A percentile compares a stretch with the other conserved stretches of the same genome.
Conservation (phyloP, 2,888 invertebrate genomes). For the Campoplex nolae region DNA sequence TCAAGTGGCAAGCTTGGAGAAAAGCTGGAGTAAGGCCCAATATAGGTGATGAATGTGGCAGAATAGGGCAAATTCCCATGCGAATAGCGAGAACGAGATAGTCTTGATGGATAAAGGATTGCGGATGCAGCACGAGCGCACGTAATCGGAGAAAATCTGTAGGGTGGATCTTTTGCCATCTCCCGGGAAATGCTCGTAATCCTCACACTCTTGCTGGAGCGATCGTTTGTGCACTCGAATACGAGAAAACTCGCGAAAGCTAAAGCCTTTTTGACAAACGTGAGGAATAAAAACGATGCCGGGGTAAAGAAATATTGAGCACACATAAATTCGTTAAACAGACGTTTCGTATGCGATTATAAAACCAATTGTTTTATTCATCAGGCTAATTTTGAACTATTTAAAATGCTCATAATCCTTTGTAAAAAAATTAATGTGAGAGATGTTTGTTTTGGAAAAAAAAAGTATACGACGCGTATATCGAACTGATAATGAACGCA, state of each 20-base stretch:
- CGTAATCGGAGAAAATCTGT: slow-evolving; percentile 37
- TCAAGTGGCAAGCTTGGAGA: background rate
- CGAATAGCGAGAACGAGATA: slow-evolving; percentile 28
- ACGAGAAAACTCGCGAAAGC: slow-evolving; percentile 69
- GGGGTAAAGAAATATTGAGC: slow-evolving; percentile 14
- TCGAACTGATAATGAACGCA: background rate
- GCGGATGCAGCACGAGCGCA: slow-evolving; percentile 36
- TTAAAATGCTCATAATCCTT: background rate
- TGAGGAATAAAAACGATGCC: slow-evolving; percentile 21
- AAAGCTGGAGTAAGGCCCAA: background rate
- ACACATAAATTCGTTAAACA: background rate
- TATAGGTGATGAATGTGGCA: slow-evolving; percentile 41
- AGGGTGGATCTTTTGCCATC: slow-evolving; percentile 41
- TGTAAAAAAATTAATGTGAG: background rate
- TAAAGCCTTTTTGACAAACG: slow-evolving; percentile 12
- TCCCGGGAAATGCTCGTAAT: slow-evolving; percentile 72
- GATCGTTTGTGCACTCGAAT: slow-evolving; percentile 72
- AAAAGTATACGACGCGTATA: background rate
- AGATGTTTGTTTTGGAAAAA: background rate
- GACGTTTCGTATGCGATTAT: background rate
- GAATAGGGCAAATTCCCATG: slow-evolving; percentile 44
- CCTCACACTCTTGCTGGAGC: slow-evolving; percentile 75
- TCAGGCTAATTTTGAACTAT: background rate
- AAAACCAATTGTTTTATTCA: background rate
- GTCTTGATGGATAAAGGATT: slow-evolving; percentile 53